Base-by-base conservation (phyloP, 2,797 vertebrate genomes). In the Rhincodon typus region DNA sequence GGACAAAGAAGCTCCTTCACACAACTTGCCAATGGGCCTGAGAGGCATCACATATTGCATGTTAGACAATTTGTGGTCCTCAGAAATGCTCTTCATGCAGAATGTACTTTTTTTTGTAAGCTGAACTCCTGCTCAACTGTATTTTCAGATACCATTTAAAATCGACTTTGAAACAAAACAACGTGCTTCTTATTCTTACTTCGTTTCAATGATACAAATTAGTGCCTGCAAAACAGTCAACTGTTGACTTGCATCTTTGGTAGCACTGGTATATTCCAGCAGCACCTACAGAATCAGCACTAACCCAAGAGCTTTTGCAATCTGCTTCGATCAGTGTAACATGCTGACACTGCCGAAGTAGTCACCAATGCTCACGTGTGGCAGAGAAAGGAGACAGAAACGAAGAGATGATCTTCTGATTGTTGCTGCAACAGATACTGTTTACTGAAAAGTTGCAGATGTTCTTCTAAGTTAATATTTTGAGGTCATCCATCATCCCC, bases 101-200 rank as follows among this genome's bases (percentile, higher is more conserved):
- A 57, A 95, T 74, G 46, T 95, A 95, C 94, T 95, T 72, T 93
- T 79, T 82, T 93, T 95, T 95, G 94, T 95, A 95, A 95, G n/a
- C 90, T 12, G 46, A 74, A 95, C 30, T 95, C 50, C 93, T 94
- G 69, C 70, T 53, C 94, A 74, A 95, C 7, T 95, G 69, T 95
- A 95, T 77, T 95, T 94, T 95, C 70, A 53, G 94, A 95, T 77
- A 95, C 27, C 42, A 95, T 95, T 95, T 95, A 77, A 94, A 95
- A n/a, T 77, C 19, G 50, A 95, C 94, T 95, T 95, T 77, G 69
- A 95, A 95, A 95, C 7, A 93, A 93, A 93, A 93, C 1, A 23
- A n/a, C 42, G 13, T 77, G 94, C 66, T 69, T 38, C 62, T 95
- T 94, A 74, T 95, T 70, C 27, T 77, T 74, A 4, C 69, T 95